Base-by-base conservation (phyloP, 2,888 invertebrate genomes). In the Cephus pygmeus region DNA sequence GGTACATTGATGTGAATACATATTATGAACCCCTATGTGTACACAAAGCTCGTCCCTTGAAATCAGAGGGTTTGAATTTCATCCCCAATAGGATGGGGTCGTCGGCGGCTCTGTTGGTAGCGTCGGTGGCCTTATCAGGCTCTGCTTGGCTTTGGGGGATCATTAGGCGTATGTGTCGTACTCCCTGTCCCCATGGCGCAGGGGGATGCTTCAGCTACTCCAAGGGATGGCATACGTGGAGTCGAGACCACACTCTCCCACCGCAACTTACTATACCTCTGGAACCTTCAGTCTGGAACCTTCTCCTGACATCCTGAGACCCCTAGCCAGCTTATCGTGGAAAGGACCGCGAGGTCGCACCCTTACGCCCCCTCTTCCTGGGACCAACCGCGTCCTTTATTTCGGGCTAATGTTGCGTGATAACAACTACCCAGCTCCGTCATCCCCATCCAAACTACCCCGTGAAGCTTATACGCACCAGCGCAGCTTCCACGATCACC, bases 321-420 rank as follows among this genome's bases (percentile, higher is more conserved):
- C 31, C 31, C 33, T 12, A 33, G 69, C 69, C 9, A 6, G 69
- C 30, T 69, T 69, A 69, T 69, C 69, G 30, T 40, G 69, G 31
- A 33, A 33, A 69, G 69, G 69, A 33, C 69, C 33, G 69, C 69
- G 69, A 69, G 30, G n/a, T 69, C 69, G 69, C 69, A 69, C 30
- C 31, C 69, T 33, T 69, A 2, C 31, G 1, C 12, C 69, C 31
- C 78, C 74, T 73, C 56, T 30, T 40, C 30, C 77, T 77, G 56
- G 34, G 76, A 75, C 75, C 81, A 77, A 31, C 76, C 78, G 77
- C 82, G 83, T 82, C 85, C 86, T 88, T 87, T 88, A 87, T 87
- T 86, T 85, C 82, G 81, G 82, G 86, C 86, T 88, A 88, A 87
- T 88, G 87, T 87, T 85, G 85, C 87, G 87, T 87, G 88, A 87